A percentile compares a stretch with the other conserved stretches of the same genome.
Conservation (phyloP, 1,140 invertebrate genomes). For the Glomeris maerens region DNA sequence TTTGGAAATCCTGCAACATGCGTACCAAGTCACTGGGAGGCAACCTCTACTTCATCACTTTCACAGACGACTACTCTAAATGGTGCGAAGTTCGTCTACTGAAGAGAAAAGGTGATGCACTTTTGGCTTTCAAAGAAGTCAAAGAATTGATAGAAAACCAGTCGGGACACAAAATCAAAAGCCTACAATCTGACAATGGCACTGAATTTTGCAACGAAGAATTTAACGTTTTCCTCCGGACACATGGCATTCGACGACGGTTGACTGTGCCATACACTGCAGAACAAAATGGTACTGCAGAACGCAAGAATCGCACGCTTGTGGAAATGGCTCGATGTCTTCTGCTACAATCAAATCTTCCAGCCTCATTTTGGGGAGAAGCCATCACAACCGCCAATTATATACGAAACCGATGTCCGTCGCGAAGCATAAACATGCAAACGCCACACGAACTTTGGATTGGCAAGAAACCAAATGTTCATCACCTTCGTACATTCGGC, state of each 20-base stretch:
- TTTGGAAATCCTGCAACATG: slow-evolving; percentile 21
- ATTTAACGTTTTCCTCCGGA: slow-evolving; percentile 9
- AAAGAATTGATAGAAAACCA: slow-evolving; percentile 21
- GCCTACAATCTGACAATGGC: slow-evolving; percentile 1
- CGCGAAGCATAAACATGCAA: background rate
- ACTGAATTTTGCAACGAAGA: slow-evolving; percentile 12
- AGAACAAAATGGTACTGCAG: slow-evolving; percentile 27
- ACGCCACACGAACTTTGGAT: background rate
- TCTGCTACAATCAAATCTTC: slow-evolving; percentile 13
- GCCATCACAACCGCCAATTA: slow-evolving; percentile 17
- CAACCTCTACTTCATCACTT: slow-evolving; percentile 24
- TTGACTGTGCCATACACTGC: slow-evolving; percentile 30
- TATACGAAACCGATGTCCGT: slow-evolving; percentile 13
- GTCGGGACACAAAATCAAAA: slow-evolving; percentile 7
- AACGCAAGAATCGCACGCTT: too few species aligned
- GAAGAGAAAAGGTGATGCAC: slow-evolving; percentile 28
- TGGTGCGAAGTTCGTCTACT: slow-evolving; percentile 29
- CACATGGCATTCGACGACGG: slow-evolving; percentile 21
- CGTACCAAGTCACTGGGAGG: slow-evolving; percentile 24
- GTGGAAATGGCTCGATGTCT: slow-evolving; percentile 24
- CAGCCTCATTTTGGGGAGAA: slow-evolving; percentile 17
- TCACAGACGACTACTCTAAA: slow-evolving; percentile 32
- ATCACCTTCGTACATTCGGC: slow-evolving; percentile 17
- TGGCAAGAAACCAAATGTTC: slow-evolving; percentile 3
- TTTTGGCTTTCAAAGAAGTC: slow-evolving; percentile 24